Base-by-base conservation (phyloP, 2,888 invertebrate genomes). In the Drosophila buzzatii region DNA sequence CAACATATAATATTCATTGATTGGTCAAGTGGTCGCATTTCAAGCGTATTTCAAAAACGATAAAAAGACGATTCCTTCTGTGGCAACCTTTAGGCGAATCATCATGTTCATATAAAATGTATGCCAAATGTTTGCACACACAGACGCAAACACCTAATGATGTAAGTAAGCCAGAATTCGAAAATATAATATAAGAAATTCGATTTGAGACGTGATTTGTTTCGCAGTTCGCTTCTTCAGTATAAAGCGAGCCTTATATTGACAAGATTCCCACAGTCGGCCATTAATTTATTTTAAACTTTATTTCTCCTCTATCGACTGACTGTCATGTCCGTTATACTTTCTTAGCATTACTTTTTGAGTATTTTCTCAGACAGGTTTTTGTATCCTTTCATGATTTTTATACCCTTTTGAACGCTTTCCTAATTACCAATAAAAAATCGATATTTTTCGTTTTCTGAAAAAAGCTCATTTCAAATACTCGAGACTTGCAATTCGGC, bases 21-120 rank as follows among this genome's bases (percentile, higher is more conserved):
- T 74, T 77, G 79, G 75, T 81, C 81, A 81, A 87, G 86, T 82
- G 71, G 79, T 81, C 84, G 74, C 79, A 82, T 82, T 84, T 82
- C 73, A 18, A 68, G 33, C 2, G 76, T 73, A 85, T 77, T 75
- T 73, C 58, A 62, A 81, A 61, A 82, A 44, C 56, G 59, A 62
- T 75, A 78, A 75, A 76, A 47, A 47, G 6, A 20, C n/a, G 35
- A 27, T 49, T 16, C 49, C 27, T 61, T 59, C 35, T 41, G 67
- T 33, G 23, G 35, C 49, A 49, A 14, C 47, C 20, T 31, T 31
- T 20, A 20, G 12, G 37, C 3, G n/a, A 10, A 47, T 31, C 12
- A 37, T 23, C 31, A 56, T 27, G 23, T 41, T 16, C 16, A 52
- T 39, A n/a, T 8, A 31, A 37, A 23, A 35, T 31, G 16, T 35